These are phyloP conservation scores for Reticulitermes speratus DNA, from an alignment of 1,140 invertebrate species.

Conservation along the genomic window DNA sequence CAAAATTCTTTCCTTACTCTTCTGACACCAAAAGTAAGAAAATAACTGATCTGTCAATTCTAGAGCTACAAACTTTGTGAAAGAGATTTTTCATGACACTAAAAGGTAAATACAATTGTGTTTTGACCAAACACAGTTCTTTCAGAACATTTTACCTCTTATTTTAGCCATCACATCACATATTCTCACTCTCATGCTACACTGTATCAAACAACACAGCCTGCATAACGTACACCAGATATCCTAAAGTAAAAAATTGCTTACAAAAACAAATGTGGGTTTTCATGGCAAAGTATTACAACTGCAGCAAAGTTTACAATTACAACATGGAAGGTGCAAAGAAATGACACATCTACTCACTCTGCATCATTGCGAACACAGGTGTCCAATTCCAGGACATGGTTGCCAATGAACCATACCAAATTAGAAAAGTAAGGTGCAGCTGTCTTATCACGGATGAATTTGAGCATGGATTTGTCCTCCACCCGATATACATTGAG, in stretches of 20 bases:
- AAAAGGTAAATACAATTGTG: too few species aligned
- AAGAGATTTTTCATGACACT: too few species aligned
- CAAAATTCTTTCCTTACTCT: too few species aligned
- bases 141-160: too few species aligned
- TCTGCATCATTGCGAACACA: conserved; percentile 94
- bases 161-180: too few species aligned
- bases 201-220: too few species aligned
- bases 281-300: not conserved
- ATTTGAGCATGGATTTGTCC: conserved; percentile 92
- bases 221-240: too few species aligned
- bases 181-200: too few species aligned
- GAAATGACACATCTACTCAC: conserved; percentile 59
- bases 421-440: conserved; percentile 98
- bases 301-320: not conserved
- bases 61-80: too few species aligned
- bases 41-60: too few species aligned
- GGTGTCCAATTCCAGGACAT: conserved; percentile 92
- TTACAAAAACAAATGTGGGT: not conserved
- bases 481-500: conserved; percentile 96
- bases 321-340: not conserved
- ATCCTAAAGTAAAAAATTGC: not conserved
- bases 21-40: too few species aligned
- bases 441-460: conserved; percentile 93
- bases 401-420: conserved; percentile 99
- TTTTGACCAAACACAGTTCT: too few species aligned